phyloP scores from a whole-genome alignment of 1,140 invertebrate species.

The Nebria ingens region DNA sequence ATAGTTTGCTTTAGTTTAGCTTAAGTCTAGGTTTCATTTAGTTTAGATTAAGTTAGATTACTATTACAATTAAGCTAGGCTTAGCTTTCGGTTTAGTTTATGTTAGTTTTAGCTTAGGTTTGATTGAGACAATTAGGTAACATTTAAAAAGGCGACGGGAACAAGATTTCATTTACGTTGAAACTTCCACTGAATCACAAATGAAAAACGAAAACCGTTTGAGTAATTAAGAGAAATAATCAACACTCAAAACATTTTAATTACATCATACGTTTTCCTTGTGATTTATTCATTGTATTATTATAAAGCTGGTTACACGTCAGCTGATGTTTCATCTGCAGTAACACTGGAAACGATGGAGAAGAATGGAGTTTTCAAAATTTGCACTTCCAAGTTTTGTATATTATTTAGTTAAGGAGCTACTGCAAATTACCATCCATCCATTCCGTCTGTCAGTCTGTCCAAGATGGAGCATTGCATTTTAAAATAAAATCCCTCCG shows the following conservation, averaged over 20 bases:
- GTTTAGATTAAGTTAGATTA: too few species aligned
- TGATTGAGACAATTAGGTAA: not conserved
- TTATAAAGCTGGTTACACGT: not conserved
- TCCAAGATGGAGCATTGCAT: not conserved
- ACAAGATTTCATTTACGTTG: too few species aligned
- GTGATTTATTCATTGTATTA: not conserved
- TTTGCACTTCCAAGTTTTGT: conserved; percentile 1
- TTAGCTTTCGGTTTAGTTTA: too few species aligned
- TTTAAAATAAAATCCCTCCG: conserved; percentile 2
- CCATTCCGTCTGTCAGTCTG: not conserved
- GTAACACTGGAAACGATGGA: not conserved
- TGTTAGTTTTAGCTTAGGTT: not conserved
- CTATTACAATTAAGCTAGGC: too few species aligned
- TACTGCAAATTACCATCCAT: not conserved
- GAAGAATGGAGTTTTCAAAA: not conserved
- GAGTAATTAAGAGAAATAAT: not conserved
- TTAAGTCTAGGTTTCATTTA: too few species aligned
- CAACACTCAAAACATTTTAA: not conserved
- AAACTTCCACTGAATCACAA: not conserved
- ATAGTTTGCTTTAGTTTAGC: too few species aligned
- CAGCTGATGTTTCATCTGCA: not conserved
- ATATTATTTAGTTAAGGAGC: conserved; percentile 5
- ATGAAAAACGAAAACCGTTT: not conserved
- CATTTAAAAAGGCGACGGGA: too few species aligned
- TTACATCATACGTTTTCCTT: not conserved